Evolutionary conservation across 2,888 invertebrate species (phyloP), one percentile per base, ranked within the genome.

Genomic region (Tetrapedia diversipes): DNA sequence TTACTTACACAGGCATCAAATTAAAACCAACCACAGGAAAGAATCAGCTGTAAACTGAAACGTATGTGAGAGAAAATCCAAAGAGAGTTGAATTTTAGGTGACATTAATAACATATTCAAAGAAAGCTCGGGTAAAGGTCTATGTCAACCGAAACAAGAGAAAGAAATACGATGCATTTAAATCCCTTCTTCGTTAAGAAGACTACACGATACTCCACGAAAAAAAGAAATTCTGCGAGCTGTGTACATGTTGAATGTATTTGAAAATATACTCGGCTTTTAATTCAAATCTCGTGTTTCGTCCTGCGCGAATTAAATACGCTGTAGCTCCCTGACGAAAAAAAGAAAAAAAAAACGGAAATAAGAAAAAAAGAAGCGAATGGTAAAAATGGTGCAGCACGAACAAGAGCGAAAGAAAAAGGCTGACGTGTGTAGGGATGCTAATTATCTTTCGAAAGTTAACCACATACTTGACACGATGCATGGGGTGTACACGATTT

Each of bases 391-490:
- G 4, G 14, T 11, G 27, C 53, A 53, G 27, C 22, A 32, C n/a
- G 43, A n/a, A 22, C 8, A 45, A 34, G 22, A 22, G 6, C 24
- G 22, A 39, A 60, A 56, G 37, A 8, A 65, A 67, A 60, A n/a
- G n/a, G n/a, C 19, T 14, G 29, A 49, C 56, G 16, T n/a, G 45
- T 22, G 59, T 24, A 43, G 60, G 68, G 27, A 37, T 16, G 59
- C 39, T 61, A 56, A 71, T 78, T 65, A 54, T 61, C 66, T 10
- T 37, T 57, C 39, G 29, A 16, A 57, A 24, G 37, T 57, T 69
- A 72, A 71, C 74, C 73, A 61, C 24, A 65, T 45, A 57, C 60
- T 66, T 43, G 66, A 76, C 72, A 32, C 61, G 27, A 71, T 41
- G 57, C 66, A 53, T 24, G 45, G 22, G 41, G 43, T 27, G 39